A percentile compares a stretch with the other conserved stretches of the same genome.
These are phyloP conservation scores for Coreius guichenoti DNA, from an alignment of 2,797 vertebrate genomes.

Conservation along the genomic window DNA sequence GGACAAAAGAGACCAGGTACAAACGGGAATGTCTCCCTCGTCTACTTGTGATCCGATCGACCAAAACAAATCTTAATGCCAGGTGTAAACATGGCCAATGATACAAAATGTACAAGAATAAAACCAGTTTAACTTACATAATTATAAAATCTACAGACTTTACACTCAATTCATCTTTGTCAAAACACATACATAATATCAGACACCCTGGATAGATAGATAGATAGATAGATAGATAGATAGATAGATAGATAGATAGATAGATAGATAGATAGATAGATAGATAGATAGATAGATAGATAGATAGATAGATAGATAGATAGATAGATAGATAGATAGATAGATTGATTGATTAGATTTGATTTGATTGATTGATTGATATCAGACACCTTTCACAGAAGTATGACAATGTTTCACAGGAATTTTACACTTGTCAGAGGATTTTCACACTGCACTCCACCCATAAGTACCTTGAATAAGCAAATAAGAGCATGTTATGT, in stretches of 20 bases:
- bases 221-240: too few relatives aligned
- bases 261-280: too few relatives aligned
- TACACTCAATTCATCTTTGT: not conserved
- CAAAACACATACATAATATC: not conserved
- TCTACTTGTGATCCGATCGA: too few relatives aligned
- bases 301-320: too few relatives aligned
- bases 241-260: too few relatives aligned
- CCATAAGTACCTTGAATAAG: constrained; percentile 7
- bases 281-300: too few relatives aligned
- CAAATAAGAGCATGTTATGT: constrained; percentile 11
- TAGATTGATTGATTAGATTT: not conserved
- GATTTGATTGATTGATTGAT: not conserved
- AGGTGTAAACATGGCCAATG: not conserved
- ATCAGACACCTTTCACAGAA: not conserved
- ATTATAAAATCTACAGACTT: not conserved
- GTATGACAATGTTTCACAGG: not conserved
- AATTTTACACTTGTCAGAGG: not conserved
- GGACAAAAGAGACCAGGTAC: too few relatives aligned
- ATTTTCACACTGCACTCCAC: constrained; percentile 33
- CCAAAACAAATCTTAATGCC: too few relatives aligned
- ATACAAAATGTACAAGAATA: not conserved
- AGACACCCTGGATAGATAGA: not conserved
- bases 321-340: not conserved
- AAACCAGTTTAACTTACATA: not conserved
- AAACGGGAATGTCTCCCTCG: too few relatives aligned